A percentile compares a stretch with the other conserved stretches of the same genome.
Conservation (phyloP, 2,888 invertebrate species). For the Myopa tessellatipennis region DNA sequence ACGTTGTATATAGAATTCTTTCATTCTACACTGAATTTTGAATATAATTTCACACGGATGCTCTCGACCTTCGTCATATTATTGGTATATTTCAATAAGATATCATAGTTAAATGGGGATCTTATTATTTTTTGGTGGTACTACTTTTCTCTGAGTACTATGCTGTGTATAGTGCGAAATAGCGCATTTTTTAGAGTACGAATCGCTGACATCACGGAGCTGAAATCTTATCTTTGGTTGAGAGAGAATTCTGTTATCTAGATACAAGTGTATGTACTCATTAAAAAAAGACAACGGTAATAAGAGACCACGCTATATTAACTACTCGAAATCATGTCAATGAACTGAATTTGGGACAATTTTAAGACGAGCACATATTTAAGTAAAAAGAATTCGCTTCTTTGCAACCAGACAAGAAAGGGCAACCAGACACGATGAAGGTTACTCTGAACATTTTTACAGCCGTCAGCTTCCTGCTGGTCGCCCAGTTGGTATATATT, state of each 20-base stretch:
- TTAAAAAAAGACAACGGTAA: neutral
- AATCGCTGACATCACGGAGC: too few relatives aligned
- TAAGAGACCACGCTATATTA: neutral
- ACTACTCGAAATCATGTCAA: neutral
- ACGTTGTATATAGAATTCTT: too few relatives aligned
- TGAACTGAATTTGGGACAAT: neutral
- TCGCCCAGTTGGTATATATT: neutral
- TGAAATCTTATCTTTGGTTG: too few relatives aligned
- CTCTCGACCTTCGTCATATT: too few relatives aligned
- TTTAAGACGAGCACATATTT: neutral
- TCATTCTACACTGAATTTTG: too few relatives aligned
- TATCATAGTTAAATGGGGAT: too few relatives aligned
- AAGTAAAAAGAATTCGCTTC: neutral
- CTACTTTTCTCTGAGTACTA: too few relatives aligned
- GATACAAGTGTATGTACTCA: neutral
- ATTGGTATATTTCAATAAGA: too few relatives aligned
- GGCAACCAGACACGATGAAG: conserved; percentile 18
- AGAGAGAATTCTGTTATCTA: neutral
- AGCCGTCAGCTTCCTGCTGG: neutral
- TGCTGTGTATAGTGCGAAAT: too few relatives aligned
- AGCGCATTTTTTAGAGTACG: too few relatives aligned
- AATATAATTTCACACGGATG: too few relatives aligned
- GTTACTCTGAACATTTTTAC: conserved; percentile 15
- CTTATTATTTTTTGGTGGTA: too few relatives aligned
- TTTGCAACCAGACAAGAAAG: neutral